Percentiles rank a stretch among this genome's conserved stretches.
Evolutionary conservation across 2,888 invertebrate genomes (phyloP).

Genomic region (Apomyelois bistriatella): DNA sequence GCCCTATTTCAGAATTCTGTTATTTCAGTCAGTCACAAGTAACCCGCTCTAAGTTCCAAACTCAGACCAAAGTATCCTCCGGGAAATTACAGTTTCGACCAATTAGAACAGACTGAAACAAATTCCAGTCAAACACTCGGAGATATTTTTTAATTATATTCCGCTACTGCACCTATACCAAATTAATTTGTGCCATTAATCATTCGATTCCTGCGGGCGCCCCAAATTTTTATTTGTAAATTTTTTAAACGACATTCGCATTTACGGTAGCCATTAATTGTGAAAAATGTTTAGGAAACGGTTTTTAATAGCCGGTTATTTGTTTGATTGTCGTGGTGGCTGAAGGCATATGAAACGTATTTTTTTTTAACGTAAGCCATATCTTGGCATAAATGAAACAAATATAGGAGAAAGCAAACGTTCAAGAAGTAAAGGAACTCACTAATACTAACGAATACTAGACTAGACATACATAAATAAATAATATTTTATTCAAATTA

Average conservation of each 20-base stretch:
- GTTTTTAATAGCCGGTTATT: conserved; percentile 9
- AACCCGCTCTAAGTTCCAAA: conserved; percentile 13
- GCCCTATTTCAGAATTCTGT: too few relatives aligned
- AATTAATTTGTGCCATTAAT: conserved; percentile 47
- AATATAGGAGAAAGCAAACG: too few relatives aligned
- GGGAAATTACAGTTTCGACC: conserved; percentile 73
- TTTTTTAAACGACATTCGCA: conserved; percentile 1
- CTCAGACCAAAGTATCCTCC: conserved; percentile 43
- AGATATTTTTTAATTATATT: conserved; percentile 64
- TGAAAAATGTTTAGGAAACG: conserved; percentile 8
- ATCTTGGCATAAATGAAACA: too few relatives aligned
- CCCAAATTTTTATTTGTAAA: conserved; percentile 11
- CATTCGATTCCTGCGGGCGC: conserved; percentile 28
- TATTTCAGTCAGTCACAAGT: too few relatives aligned
- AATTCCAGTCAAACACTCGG: conserved; percentile 56
- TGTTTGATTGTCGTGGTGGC: conserved; percentile 15
- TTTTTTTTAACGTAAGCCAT: too few relatives aligned
- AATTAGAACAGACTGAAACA: conserved; percentile 63
- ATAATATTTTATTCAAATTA: too few relatives aligned
- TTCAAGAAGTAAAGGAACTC: too few relatives aligned
- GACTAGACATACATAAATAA: too few relatives aligned
- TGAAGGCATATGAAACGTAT: background rate
- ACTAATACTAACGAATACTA: too few relatives aligned
- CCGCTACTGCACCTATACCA: conserved; percentile 43
- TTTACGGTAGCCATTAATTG: conserved; percentile 4